These are phyloP conservation scores for Natator depressus DNA, from an alignment of 2,113 vertebrate species.

Conservation along the genomic window DNA sequence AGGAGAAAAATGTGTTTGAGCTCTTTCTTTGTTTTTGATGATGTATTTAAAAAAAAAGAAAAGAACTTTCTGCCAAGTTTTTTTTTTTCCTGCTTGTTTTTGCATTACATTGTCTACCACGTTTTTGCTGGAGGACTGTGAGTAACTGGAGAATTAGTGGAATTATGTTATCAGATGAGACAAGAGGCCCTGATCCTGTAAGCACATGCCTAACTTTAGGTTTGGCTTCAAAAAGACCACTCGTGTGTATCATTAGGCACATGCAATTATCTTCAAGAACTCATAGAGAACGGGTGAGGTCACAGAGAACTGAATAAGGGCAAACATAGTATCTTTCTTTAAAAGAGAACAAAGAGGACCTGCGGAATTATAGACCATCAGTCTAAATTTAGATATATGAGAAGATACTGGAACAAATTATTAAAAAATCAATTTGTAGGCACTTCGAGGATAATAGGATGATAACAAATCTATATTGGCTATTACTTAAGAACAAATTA, in stretches of 20 bases:
- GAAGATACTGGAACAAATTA: not conserved
- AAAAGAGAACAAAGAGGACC: not conserved
- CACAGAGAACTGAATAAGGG: not conserved
- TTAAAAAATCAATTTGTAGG: not conserved
- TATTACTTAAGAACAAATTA: not conserved
- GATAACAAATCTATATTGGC: not conserved
- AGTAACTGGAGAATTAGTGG: not conserved
- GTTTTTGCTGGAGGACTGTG: not conserved
- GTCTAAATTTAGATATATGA: not conserved
- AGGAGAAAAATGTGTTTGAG: not conserved
- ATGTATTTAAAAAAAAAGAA: not conserved
- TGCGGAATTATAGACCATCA: not conserved
- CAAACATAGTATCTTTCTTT: not conserved
- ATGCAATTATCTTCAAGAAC: not conserved
- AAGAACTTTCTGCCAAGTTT: not conserved
- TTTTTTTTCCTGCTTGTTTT: not conserved
- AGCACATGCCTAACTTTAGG: not conserved
- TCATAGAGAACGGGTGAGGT: not conserved
- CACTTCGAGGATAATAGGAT: not conserved
- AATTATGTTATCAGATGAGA: not conserved
- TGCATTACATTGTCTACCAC: not conserved
- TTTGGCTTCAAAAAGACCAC: not conserved
- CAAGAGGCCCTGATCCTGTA: not conserved
- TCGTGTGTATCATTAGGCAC: not conserved
- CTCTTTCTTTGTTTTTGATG: not conserved